Evolutionary conservation across 2,888 invertebrate species (phyloP), one percentile per base, ranked within the genome.

Genomic region (Diplazon laetatorius): DNA sequence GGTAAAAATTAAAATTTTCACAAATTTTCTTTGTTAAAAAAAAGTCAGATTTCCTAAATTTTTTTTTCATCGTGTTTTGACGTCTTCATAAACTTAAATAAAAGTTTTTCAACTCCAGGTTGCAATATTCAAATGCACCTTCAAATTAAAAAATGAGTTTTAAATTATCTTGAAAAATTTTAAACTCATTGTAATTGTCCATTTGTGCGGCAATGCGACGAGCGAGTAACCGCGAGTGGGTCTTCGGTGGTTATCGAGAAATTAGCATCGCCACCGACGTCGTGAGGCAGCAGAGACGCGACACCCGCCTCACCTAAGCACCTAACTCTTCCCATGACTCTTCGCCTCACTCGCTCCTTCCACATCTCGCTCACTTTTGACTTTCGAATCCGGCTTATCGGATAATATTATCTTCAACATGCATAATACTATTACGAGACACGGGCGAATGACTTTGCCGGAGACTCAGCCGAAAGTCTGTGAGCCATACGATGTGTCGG

Each of bases 251-350:
- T 79, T 76, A 79, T 79, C 76, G 75, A 79, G 72, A 75, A 79
- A 79, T 79, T 79, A 79, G 79, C 79, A 79, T 79, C 68, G 68
- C 69, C 60, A 68, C 62, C 14, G 65, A 50, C 50, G 65, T 62
- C 57, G 55, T 37, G 35, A 46, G 66, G 20, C 18, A 42, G 18
- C 12, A 9, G 22, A 18, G 16, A 42, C 42, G 42, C 12, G 22
- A 60, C 42, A 42, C 60, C 42, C 39, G 59, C 18, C 42, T n/a
- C 42, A 1, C 3, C 25, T 14, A 12, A 9, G n/a, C n/a, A 10
- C 0, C 30, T 8, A 5, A 22, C n/a, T n/a, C n/a, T n/a, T n/a
- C n/a, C n/a, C n/a, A n/a, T n/a, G n/a, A n/a, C n/a, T n/a, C n/a
- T n/a, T 22, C 52, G 52, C 30, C 22, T 50, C 22, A 4, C 22